Evolutionary conservation across 2,797 vertebrate species (phyloP).

Genomic region (Eurystomus glaucurus): DNA sequence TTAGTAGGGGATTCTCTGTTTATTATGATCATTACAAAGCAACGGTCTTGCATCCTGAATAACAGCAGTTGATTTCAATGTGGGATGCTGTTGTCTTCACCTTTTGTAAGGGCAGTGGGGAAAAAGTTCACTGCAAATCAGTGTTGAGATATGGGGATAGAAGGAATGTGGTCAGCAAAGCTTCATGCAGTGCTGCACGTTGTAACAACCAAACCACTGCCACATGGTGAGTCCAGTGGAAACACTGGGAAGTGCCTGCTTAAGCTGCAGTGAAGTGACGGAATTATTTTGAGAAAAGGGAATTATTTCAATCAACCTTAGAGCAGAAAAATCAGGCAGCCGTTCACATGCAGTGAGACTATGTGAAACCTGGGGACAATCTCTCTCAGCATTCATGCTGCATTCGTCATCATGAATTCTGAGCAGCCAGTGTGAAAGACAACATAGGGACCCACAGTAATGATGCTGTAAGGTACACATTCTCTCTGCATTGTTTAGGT

Average conservation of each 20-base stretch:
- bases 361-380: neutral
- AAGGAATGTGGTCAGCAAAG: neutral
- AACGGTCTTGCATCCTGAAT: neutral
- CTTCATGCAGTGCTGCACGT: neutral
- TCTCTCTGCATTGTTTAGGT: neutral
- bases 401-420: neutral
- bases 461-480: neutral
- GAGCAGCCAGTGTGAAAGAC: neutral
- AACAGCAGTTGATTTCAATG: neutral
- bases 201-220: neutral
- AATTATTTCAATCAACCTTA: neutral
- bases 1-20: constrained; percentile 65
- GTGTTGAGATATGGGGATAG: neutral
- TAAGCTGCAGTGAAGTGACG: neutral
- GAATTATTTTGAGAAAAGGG: neutral
- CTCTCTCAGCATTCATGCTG: neutral
- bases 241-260: neutral
- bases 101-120: constrained; percentile 23
- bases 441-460: neutral
- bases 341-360: neutral
- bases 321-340: constrained; percentile 10
- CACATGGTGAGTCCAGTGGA: neutral
- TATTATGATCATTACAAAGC: constrained; percentile 58
- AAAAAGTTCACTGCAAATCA: constrained; percentile 58
- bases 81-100: constrained; percentile 19